Base-by-base conservation (phyloP, 2,113 vertebrate species). In the Poeciliopsis occidentalis region DNA sequence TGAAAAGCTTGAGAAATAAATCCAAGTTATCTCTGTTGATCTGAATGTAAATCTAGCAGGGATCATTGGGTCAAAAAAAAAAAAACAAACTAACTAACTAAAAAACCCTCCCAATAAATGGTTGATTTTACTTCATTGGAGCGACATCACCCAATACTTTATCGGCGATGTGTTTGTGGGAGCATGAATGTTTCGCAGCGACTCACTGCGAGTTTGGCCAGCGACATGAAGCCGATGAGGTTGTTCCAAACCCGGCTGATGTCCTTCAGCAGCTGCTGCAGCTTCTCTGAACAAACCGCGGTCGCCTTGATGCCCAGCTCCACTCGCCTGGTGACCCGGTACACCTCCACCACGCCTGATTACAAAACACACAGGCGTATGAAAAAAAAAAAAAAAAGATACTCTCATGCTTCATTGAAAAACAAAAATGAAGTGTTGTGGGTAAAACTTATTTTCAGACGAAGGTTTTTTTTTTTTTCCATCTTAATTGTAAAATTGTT, bases 241-340 rank as follows among this genome's bases (percentile, higher is more conserved):
- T 99, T 99, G 93, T 99, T 97, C 98, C 98, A 99, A 19, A 98
- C 95, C 54, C 96, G 97, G 82, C 96, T 97, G 39, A 99, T 96
- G 88, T 99, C 97, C 92, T 98, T 99, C 80, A 99, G 92, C 78
- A 97, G 90, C 88, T 96, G 94, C 88, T 99, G 98, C 26, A 99
- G 97, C 73, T 97, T 98, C 92, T 98, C 97, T 0, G 97, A 98
- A 78, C 98, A 98, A 29, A 99, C 98, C 0, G 98, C 98, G 0
- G 97, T 98, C 0, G 98, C 97, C 90, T 99, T 99, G 92, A 99
- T 97, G 67, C 97, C 98, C 89, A 99, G 92, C 82, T 99, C 98
- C 71, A 99, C 97, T 1, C 98, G 96, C 67, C 96, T 96, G 3
- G 96, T 96, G 2, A 99, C 97, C 0, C 98, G 94, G 83, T 98